Conservation (phyloP, 2,888 invertebrate species). For the Sympetrum striolatum region DNA sequence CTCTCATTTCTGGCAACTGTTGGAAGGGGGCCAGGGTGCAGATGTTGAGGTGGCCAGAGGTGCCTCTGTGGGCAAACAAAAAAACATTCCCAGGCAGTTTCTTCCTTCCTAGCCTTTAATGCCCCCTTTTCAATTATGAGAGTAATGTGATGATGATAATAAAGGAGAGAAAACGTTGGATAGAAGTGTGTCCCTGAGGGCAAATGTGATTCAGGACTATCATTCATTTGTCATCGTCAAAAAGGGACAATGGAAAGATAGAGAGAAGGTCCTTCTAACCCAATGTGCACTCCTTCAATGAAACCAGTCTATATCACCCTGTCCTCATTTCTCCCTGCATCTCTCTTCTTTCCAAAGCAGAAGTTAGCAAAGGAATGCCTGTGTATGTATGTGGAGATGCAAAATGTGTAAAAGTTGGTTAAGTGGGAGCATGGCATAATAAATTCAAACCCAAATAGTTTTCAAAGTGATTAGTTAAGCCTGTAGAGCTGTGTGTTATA, state of each 20-base stretch:
- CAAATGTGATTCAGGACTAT: background rate
- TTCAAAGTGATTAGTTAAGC: slow-evolving; percentile 48
- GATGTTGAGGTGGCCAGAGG: slow-evolving; percentile 20
- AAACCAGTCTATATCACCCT: background rate
- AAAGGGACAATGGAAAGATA: background rate
- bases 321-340: background rate
- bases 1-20: slow-evolving; percentile 13
- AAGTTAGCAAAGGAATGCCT: slow-evolving; percentile 14
- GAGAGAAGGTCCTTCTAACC: background rate
- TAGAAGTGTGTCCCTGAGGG: slow-evolving; percentile 15
- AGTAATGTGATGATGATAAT: slow-evolving; percentile 26
- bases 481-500: slow-evolving; percentile 50
- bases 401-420: background rate
- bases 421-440: slow-evolving; percentile 1
- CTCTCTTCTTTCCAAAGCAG: slow-evolving; percentile 31
- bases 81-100: slow-evolving; percentile 43
- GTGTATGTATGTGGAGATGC: background rate
- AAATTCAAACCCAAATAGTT: slow-evolving; percentile 46
- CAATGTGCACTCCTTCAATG: background rate
- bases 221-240: background rate
- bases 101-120: slow-evolving; percentile 22
- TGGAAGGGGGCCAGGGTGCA: slow-evolving; percentile 24
- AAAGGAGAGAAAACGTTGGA: background rate
- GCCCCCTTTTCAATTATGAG: slow-evolving; percentile 13
- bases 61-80: slow-evolving; percentile 24